Conservation (phyloP, 1,140 invertebrate species). For the Drosophila willistoni region DNA sequence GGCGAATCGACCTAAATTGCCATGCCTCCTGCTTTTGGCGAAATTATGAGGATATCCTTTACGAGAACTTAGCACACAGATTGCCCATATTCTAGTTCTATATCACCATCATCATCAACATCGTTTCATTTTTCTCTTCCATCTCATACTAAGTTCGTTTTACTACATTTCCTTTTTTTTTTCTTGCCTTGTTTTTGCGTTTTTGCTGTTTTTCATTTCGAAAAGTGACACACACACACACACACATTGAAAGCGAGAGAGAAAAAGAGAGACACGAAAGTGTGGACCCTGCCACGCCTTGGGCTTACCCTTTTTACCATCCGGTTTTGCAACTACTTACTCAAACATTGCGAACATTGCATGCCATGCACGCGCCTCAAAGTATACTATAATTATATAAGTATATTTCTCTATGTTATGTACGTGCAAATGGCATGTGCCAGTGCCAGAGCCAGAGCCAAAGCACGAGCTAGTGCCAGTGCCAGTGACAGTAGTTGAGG, state of each 20-base stretch:
- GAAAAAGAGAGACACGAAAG: too few species aligned
- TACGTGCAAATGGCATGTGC: background rate
- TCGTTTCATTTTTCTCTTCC: slow-evolving; percentile 10
- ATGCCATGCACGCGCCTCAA: slow-evolving; percentile 39
- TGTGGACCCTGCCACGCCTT: slow-evolving; percentile 5
- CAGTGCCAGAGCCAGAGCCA: too few species aligned
- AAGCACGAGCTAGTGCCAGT: too few species aligned
- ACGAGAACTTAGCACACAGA: background rate
- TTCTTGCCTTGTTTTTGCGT: background rate
- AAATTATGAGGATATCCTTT: slow-evolving; percentile 1
- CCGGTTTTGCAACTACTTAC: slow-evolving; percentile 11
- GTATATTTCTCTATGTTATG: background rate
- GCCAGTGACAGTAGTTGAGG: background rate
- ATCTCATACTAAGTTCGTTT: background rate
- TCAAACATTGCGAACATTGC: slow-evolving; percentile 31
- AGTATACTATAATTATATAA: slow-evolving; percentile 29
- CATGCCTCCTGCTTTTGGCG: too few species aligned
- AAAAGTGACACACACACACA: slow-evolving; percentile 32
- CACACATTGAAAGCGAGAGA: background rate
- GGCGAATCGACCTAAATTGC: too few species aligned
- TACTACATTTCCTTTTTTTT: slow-evolving; percentile 34
- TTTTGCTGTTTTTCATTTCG: slow-evolving; percentile 29
- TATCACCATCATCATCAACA: slow-evolving; percentile 23
- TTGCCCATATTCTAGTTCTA: background rate
- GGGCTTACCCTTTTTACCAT: too few species aligned